Conservation (phyloP, 2,888 invertebrate genomes). For the Yponomeuta malinellus region DNA sequence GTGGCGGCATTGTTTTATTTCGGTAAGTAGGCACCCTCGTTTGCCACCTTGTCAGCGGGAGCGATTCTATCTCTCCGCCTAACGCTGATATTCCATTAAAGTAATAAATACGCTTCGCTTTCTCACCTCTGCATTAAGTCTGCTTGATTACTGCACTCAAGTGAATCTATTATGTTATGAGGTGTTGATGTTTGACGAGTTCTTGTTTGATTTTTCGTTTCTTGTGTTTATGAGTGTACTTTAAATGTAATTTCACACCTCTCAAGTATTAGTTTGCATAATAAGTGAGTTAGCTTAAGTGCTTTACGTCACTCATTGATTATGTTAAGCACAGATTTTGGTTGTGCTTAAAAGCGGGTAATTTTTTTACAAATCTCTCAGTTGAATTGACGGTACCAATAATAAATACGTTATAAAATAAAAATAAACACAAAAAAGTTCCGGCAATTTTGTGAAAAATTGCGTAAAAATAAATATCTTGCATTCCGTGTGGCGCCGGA, state of each 20-base stretch:
- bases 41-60: constrained; percentile 73
- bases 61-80: constrained; percentile 66
- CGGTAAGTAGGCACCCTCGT: constrained; percentile 40
- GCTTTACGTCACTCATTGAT: not conserved
- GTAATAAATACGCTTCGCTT: constrained; percentile 66
- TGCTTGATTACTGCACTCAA: constrained; percentile 62
- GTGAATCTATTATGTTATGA: constrained; percentile 63
- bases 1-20: constrained; percentile 66
- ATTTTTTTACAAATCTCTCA: not conserved
- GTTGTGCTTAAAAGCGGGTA: not conserved
- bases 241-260: constrained; percentile 17
- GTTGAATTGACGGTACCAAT: no score
- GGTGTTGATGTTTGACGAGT: constrained; percentile 59
- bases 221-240: constrained; percentile 36
- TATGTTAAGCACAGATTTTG: not conserved
- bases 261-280: constrained; percentile 15
- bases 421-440: no score
- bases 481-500: no score
- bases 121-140: constrained; percentile 64
- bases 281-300: constrained; percentile 6
- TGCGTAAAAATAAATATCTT: no score
- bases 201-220: constrained; percentile 45
- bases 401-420: no score
- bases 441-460: no score
- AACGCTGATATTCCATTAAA: constrained; percentile 74